phyloP scores from a whole-genome alignment of 1,140 invertebrate genomes.

The Drosophila obscura region DNA sequence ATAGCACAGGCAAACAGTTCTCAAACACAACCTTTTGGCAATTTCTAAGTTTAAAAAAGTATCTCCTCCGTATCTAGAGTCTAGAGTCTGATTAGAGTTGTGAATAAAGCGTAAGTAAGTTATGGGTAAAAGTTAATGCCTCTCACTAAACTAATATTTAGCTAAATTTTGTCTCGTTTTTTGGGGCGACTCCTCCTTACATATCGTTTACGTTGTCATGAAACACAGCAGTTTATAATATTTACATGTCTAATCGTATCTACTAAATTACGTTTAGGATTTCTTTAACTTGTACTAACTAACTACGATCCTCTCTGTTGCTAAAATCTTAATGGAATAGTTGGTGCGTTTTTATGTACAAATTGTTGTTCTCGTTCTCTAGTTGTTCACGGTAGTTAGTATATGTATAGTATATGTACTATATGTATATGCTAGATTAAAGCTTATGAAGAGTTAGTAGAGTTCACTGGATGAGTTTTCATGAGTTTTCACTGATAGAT shows the following conservation, averaged over 20 bases:
- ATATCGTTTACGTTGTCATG: constrained; percentile 79
- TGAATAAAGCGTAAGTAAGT: constrained; percentile 58
- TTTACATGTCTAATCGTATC: constrained; percentile 56
- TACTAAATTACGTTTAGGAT: constrained; percentile 54
- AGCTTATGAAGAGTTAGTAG: constrained; percentile 78
- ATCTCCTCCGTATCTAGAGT: constrained; percentile 30
- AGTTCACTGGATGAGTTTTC: constrained; percentile 63
- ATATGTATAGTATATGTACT: constrained; percentile 13
- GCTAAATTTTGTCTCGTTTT: constrained; percentile 17
- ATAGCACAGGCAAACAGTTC: constrained; percentile 71
- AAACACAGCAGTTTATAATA: constrained; percentile 79
- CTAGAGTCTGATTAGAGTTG: constrained; percentile 30
- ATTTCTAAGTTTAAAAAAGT: constrained; percentile 33
- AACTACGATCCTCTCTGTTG: constrained; percentile 57
- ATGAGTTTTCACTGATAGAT: constrained; percentile 28
- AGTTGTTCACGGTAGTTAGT: constrained; percentile 27
- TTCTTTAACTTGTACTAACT: constrained; percentile 74
- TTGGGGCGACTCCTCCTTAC: constrained; percentile 42
- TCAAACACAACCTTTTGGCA: constrained; percentile 68
- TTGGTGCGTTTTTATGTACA: constrained; percentile 81
- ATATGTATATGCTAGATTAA: constrained; percentile 57
- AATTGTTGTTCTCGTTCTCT: constrained; percentile 66
- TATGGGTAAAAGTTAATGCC: constrained; percentile 27
- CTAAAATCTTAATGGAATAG: constrained; percentile 80
- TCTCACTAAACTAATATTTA: constrained; percentile 54